Evolutionary conservation across 2,113 vertebrate genomes (phyloP), one percentile per base, ranked within the genome.

Genomic region (Lonchura striata): DNA sequence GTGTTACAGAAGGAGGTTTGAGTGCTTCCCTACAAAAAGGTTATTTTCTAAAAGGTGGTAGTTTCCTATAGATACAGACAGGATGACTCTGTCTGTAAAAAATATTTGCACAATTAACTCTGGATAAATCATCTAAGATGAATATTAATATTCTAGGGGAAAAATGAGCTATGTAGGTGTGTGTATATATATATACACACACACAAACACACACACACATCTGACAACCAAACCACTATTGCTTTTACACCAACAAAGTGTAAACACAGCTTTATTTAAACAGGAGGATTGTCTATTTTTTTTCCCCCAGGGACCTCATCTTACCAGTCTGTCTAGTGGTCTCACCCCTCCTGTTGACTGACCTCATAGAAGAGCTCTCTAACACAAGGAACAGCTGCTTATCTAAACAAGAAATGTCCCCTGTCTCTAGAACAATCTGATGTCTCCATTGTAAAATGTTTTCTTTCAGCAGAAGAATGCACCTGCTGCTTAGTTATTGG

Each of bases 171-270:
- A 6, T 53, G 27, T 13, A 44, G 12, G 6, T 16, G 4, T 44
- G 2, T 42, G 0, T 41, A 1, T n/a, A 6, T n/a, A 10, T 41
- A 14, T 23, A 23, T 14, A 15, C 3, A 24, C 28, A 0, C 27
- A 1, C 23, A 8, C 22, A 12, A n/a, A 18, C 14, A 23, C 7
- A 15, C 2, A 24, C 19, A 49, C 24, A 25, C 10, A 30, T 77
- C 35, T 87, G 59, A 52, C 23, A 83, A 25, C 13, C 1, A 64
- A 74, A 47, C 18, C 47, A n/a, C n/a, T n/a, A n/a, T n/a, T n/a
- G n/a, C n/a, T n/a, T n/a, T n/a, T n/a, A n/a, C n/a, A n/a, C n/a
- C n/a, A n/a, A n/a, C n/a, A n/a, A n/a, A n/a, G n/a, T n/a, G n/a
- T n/a, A n/a, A n/a, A n/a, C n/a, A n/a, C n/a, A n/a, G n/a, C n/a